Evolutionary conservation across 2,113 vertebrate genomes (phyloP).

Genomic region (Guaruba guarouba): DNA sequence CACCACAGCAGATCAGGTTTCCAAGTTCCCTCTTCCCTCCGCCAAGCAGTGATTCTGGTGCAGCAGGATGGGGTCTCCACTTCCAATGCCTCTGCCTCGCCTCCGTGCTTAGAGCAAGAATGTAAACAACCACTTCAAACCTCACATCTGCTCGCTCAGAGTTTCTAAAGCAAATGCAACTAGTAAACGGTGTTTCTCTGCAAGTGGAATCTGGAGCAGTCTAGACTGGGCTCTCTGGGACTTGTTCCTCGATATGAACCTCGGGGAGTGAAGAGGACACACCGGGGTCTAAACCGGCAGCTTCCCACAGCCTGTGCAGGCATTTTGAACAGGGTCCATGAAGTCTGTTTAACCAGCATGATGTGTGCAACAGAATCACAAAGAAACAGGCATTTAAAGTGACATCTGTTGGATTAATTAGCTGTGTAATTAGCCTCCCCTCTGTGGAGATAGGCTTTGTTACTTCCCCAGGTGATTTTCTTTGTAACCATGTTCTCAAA

Average conservation of each 20-base stretch:
- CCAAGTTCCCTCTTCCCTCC: not conserved
- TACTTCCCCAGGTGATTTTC: constrained; percentile 70
- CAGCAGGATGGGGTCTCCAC: not conserved
- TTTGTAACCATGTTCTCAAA: constrained; percentile 2
- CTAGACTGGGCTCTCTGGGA: not conserved
- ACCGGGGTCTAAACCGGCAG: not conserved
- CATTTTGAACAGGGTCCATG: constrained; percentile 4
- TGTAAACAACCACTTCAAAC: not conserved
- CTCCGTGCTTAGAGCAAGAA: not conserved
- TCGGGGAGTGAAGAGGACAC: not conserved
- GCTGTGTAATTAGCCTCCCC: constrained; percentile 74
- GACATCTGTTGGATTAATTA: constrained; percentile 78
- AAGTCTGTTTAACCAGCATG: constrained; percentile 32
- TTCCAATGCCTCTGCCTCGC: not conserved
- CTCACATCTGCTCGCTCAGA: not conserved
- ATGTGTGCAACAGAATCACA: constrained; percentile 36
- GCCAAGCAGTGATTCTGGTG: not conserved
- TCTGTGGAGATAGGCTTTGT: constrained; percentile 62
- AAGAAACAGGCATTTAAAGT: constrained; percentile 66
- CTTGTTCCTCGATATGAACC: rapidly evolving
- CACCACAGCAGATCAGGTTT: not conserved
- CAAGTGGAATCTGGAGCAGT: rapidly evolving
- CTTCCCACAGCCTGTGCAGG: not conserved
- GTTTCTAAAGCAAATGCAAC: not conserved
- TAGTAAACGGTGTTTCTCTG: rapidly evolving